Conservation (phyloP, 1,140 invertebrate genomes). For the Ridgeia piscesae region DNA sequence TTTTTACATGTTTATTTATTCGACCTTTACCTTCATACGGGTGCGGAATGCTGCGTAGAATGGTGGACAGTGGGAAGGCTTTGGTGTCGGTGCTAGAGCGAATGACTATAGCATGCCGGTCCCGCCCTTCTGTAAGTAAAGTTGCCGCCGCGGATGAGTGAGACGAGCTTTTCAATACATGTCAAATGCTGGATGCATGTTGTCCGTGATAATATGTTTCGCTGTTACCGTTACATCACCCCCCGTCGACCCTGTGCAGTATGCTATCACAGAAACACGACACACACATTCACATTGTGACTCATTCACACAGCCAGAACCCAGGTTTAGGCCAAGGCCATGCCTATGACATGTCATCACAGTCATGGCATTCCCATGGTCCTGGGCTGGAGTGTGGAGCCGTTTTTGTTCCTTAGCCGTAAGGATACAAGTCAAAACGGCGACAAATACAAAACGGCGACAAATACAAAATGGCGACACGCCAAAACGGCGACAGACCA, state of each 20-base stretch:
- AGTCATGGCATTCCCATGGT: too few species aligned
- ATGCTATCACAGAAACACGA: too few species aligned
- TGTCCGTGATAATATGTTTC: background rate
- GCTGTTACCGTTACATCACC: background rate
- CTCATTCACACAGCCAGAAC: too few species aligned
- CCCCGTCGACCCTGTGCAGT: background rate
- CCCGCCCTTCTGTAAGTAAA: conserved; percentile 28
- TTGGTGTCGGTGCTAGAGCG: conserved; percentile 30
- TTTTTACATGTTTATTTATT: background rate
- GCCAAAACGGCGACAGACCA: too few species aligned
- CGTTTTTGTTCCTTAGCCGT: too few species aligned
- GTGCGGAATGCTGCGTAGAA: conserved; percentile 12
- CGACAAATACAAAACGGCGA: too few species aligned
- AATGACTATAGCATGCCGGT: conserved; percentile 26
- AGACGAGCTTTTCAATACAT: background rate
- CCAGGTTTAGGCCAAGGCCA: too few species aligned
- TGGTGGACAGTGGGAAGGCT: conserved; percentile 10
- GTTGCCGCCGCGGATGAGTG: background rate
- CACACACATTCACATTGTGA: too few species aligned
- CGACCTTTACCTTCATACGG: background rate
- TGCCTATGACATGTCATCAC: too few species aligned
- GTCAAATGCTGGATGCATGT: conserved; percentile 14
- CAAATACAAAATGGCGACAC: too few species aligned
- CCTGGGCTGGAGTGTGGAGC: too few species aligned
- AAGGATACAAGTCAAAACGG: too few species aligned